Percentiles rank a stretch among this genome's conserved stretches.
Evolutionary conservation across 2,797 vertebrate genomes (phyloP).

Genomic region (Thalassophryne amazonica): DNA sequence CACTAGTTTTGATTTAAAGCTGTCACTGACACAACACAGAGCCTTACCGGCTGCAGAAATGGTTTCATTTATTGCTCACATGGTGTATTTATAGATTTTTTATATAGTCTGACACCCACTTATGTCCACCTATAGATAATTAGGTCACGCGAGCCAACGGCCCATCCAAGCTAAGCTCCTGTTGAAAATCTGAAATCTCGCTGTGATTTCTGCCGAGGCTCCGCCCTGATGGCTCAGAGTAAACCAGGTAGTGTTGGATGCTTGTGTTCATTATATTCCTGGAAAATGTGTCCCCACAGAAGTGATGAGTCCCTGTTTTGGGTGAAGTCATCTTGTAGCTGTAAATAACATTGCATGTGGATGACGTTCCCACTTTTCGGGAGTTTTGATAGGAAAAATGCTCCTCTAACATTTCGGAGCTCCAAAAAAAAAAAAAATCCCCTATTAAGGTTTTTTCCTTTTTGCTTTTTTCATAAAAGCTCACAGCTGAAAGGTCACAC

Average conservation of each 20-base stretch:
- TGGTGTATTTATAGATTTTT: conserved; percentile 35
- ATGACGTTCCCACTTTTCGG: conserved; percentile 36
- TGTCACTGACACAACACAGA: conserved; percentile 59
- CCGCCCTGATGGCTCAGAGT: conserved; percentile 29
- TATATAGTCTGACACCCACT: conserved; percentile 9
- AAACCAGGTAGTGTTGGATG: conserved; percentile 46
- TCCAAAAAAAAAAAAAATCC: conserved; percentile 44
- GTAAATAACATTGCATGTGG: conserved; percentile 48
- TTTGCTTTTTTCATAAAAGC: conserved; percentile 46
- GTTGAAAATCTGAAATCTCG: too few species aligned
- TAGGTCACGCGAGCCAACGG: conserved; percentile 28
- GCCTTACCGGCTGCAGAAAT: conserved; percentile 22
- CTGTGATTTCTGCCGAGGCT: conserved; percentile 40
- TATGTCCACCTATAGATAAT: conserved; percentile 23
- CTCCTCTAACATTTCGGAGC: conserved; percentile 51
- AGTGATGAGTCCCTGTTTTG: conserved; percentile 49
- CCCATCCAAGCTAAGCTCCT: conserved; percentile 11
- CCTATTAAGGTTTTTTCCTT: conserved; percentile 42
- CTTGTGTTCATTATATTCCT: conserved; percentile 30
- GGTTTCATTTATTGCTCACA: conserved; percentile 39
- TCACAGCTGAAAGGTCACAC: conserved; percentile 49
- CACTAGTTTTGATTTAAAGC: conserved; percentile 36
- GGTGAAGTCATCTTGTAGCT: conserved; percentile 50
- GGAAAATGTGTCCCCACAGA: conserved; percentile 45
- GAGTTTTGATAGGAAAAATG: conserved; percentile 56